Percentiles rank a stretch among this genome's conserved stretches.
Evolutionary conservation across 1,140 invertebrate genomes (phyloP).

Genomic region (Octopus bimaculoides): DNA sequence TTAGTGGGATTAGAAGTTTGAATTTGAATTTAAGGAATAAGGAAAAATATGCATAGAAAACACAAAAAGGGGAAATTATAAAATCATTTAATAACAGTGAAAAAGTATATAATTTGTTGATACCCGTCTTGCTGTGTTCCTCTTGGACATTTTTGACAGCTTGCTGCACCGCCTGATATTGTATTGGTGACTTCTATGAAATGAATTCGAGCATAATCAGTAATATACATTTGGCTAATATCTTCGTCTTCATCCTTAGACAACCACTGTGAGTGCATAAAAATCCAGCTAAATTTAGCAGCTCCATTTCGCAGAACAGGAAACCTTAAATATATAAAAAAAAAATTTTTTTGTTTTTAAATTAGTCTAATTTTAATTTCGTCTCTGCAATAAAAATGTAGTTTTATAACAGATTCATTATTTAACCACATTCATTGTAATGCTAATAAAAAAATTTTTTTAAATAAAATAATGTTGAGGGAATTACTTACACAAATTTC

Average conservation of each 20-base stretch:
- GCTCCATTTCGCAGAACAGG: conserved; percentile 58
- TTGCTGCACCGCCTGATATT: conserved; percentile 61
- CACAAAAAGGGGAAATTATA: too few species aligned
- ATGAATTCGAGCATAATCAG: conserved; percentile 61
- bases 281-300: conserved; percentile 63
- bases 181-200: conserved; percentile 66
- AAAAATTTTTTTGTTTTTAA: not conserved
- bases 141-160: conserved; percentile 62
- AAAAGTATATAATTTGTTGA: too few species aligned
- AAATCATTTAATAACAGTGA: too few species aligned
- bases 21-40: too few species aligned
- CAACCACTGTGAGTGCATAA: conserved; percentile 59
- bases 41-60: too few species aligned
- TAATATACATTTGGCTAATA: conserved; percentile 20
- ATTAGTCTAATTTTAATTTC: too few species aligned
- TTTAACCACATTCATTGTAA: not conserved
- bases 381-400: too few species aligned
- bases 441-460: not conserved
- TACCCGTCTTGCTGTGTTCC: conserved; percentile 47
- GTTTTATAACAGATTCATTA: not conserved
- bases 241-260: conserved; percentile 22
- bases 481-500: conserved; percentile 17
- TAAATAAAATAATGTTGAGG: not conserved
- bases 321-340: conserved; percentile 29
- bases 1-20: too few species aligned